Conservation (phyloP, 2,888 invertebrate genomes). For the Spodoptera exigua region DNA sequence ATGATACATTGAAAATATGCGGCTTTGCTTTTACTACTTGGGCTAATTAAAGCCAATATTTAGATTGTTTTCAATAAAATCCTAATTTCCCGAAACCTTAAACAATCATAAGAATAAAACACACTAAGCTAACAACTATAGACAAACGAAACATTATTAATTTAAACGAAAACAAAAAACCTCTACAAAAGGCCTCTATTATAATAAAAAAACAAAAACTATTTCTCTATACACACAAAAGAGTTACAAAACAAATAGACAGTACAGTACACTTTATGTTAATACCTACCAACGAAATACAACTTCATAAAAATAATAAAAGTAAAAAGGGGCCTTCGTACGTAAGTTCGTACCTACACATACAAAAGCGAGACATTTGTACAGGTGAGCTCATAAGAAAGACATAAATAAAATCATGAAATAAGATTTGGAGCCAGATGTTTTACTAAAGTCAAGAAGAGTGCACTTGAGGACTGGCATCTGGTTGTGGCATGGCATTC, state of each 20-base stretch:
- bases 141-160: too few species aligned
- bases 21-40: too few species aligned
- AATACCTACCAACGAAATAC: constrained; percentile 19
- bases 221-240: background rate
- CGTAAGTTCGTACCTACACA: constrained; percentile 3
- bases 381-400: constrained; percentile 65
- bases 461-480: constrained; percentile 62
- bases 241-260: constrained; percentile 1
- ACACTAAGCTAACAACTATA: too few species aligned
- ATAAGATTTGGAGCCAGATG: constrained; percentile 68
- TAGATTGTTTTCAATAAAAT: too few species aligned
- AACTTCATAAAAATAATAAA: constrained; percentile 41
- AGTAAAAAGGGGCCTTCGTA: constrained; percentile 20
- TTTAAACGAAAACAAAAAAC: too few species aligned
- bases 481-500: constrained; percentile 40
- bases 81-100: too few species aligned
- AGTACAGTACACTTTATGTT: constrained; percentile 16
- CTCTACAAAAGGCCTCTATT: background rate
- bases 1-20: too few species aligned
- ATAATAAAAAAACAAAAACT: background rate
- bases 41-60: too few species aligned
- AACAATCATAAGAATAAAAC: too few species aligned
- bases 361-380: constrained; percentile 42
- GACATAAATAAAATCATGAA: constrained; percentile 65
- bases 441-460: constrained; percentile 54